phyloP scores from a whole-genome alignment of 2,888 invertebrate genomes.

The Papilio gigon region DNA sequence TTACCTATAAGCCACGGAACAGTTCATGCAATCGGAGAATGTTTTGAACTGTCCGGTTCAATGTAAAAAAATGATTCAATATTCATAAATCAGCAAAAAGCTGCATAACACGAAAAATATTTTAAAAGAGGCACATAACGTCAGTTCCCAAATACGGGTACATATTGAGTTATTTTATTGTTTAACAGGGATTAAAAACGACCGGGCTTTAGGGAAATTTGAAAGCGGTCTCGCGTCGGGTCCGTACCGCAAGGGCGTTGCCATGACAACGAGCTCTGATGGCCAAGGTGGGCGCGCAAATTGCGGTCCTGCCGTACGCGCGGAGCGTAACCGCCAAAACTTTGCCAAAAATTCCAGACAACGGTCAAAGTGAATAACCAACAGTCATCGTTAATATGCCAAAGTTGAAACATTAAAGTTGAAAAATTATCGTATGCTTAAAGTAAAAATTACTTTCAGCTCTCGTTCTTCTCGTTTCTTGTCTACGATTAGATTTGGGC shows the following conservation, averaged over 20 bases:
- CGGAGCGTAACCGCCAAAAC: slow-evolving; percentile 51
- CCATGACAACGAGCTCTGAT: slow-evolving; percentile 75
- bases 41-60: neutral
- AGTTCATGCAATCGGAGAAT: neutral
- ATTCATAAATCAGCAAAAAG: slow-evolving; percentile 22
- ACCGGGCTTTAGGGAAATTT: slow-evolving; percentile 65
- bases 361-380: slow-evolving; percentile 25
- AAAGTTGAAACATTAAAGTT: slow-evolving; percentile 23
- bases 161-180: slow-evolving; percentile 70
- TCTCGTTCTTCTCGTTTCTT: neutral
- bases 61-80: slow-evolving; percentile 4
- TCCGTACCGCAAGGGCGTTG: slow-evolving; percentile 71
- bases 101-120: slow-evolving; percentile 55
- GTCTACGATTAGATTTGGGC: no score
- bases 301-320: slow-evolving; percentile 58
- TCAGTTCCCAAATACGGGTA: slow-evolving; percentile 49
- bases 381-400: slow-evolving; percentile 25
- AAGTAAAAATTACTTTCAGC: neutral
- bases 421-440: neutral
- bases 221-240: slow-evolving; percentile 68
- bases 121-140: slow-evolving; percentile 56
- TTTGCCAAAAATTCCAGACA: slow-evolving; percentile 42
- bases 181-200: slow-evolving; percentile 74
- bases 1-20: neutral
- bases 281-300: slow-evolving; percentile 67